These are phyloP conservation scores for Leptoclinus maculatus DNA, from an alignment of 2,797 vertebrate genomes.

Conservation along the genomic window DNA sequence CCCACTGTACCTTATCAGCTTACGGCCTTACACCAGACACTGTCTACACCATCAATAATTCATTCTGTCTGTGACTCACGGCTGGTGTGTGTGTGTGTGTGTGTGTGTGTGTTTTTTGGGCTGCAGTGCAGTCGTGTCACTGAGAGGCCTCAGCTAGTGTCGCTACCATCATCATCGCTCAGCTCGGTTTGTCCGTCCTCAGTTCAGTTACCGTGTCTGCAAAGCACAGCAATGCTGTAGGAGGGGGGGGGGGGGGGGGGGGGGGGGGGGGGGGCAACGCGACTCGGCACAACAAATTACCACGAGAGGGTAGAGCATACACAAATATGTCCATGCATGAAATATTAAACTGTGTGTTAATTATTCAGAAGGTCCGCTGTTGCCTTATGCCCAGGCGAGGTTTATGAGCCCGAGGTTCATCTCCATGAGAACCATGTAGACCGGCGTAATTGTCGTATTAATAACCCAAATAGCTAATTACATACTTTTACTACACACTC, in stretches of 20 bases:
- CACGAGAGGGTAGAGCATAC: constrained; percentile 61
- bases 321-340: constrained; percentile 76
- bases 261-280: neutral
- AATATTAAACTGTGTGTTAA: constrained; percentile 80
- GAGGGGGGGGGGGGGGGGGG: constrained; percentile 26
- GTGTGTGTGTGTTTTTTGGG: constrained; percentile 24
- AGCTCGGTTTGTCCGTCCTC: constrained; percentile 20
- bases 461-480: constrained; percentile 82
- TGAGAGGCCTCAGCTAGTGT: constrained; percentile 29
- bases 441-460: constrained; percentile 81
- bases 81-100: constrained; percentile 10
- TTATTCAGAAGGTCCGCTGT: constrained; percentile 77
- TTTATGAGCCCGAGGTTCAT: constrained; percentile 73
- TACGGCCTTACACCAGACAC: constrained; percentile 65
- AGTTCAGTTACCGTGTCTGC: constrained; percentile 41
- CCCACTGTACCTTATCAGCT: constrained; percentile 65
- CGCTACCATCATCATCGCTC: constrained; percentile 36
- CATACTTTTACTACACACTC: constrained; percentile 68
- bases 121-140: constrained; percentile 26
- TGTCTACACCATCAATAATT: constrained; percentile 72
- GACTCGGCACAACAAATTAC: constrained; percentile 67
- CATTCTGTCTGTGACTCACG: constrained; percentile 59
- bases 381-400: constrained; percentile 66
- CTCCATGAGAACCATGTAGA: constrained; percentile 75
- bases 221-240: constrained; percentile 42